phyloP scores from a whole-genome alignment of 37 sponge, comb jelly and placozoan genomes.

The Aphrocallistes beatrix region DNA sequence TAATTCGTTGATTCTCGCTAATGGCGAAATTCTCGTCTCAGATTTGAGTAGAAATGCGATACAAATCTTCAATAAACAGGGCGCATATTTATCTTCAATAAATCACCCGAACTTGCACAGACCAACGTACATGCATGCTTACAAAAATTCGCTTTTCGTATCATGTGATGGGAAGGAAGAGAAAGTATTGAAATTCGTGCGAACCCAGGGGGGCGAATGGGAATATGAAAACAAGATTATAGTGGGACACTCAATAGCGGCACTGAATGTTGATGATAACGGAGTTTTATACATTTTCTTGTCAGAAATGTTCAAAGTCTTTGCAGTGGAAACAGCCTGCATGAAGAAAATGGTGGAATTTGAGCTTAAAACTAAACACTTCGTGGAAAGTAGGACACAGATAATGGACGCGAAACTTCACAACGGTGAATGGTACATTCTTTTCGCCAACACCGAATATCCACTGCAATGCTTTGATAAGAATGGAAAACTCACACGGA shows the following conservation, averaged over 20 bases:
- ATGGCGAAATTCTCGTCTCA: not conserved
- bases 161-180: not conserved
- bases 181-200: not conserved
- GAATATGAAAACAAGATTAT: not conserved
- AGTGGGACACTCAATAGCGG: not conserved
- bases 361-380: not conserved
- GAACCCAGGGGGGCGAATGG: not conserved
- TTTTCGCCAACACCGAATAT: not conserved
- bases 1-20: not conserved
- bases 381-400: not conserved
- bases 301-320: not conserved
- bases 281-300: not conserved
- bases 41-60: not conserved
- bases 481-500: not conserved
- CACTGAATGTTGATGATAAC: not conserved
- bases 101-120: not conserved
- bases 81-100: not conserved
- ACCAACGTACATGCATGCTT: not conserved
- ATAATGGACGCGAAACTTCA: not conserved
- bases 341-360: not conserved
- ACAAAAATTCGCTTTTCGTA: constrained; percentile 4
- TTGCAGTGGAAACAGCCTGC: not conserved
- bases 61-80: not conserved
- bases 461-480: not conserved
- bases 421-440: not conserved